Evolutionary conservation across 2,113 vertebrate genomes (phyloP).

Genomic region (Synodontis membranacea): DNA sequence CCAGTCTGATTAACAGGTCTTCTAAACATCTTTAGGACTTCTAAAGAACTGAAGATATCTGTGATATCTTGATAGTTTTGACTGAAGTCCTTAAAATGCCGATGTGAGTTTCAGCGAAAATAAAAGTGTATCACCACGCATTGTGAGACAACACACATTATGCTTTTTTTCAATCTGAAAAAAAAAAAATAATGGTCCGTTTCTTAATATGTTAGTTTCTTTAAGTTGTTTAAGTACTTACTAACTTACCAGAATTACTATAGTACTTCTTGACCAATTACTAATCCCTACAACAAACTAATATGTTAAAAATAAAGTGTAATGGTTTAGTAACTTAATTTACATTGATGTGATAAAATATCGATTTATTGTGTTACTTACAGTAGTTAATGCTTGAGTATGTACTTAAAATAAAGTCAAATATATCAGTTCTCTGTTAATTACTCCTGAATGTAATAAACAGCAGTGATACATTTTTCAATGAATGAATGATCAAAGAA

Average conservation of each 20-base stretch:
- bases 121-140: background rate
- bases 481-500: too few relatives aligned
- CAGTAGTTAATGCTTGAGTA: background rate
- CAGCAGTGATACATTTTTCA: background rate
- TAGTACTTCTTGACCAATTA: background rate
- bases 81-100: background rate
- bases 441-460: background rate
- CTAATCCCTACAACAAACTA: background rate
- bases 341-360: background rate
- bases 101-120: background rate
- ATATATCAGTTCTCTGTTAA: background rate
- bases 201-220: background rate
- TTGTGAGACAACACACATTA: background rate
- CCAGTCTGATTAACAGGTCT: background rate
- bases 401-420: background rate
- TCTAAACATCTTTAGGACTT: too few relatives aligned
- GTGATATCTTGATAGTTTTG: background rate
- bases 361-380: background rate
- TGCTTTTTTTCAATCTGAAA: background rate
- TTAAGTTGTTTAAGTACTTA: too few relatives aligned
- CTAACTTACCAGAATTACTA: background rate
- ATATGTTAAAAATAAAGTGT: background rate
- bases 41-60: background rate
- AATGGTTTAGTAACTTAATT: background rate
- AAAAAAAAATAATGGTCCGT: background rate